Conservation (phyloP, 2,888 invertebrate species). For the Andrena haemorrhoa region DNA sequence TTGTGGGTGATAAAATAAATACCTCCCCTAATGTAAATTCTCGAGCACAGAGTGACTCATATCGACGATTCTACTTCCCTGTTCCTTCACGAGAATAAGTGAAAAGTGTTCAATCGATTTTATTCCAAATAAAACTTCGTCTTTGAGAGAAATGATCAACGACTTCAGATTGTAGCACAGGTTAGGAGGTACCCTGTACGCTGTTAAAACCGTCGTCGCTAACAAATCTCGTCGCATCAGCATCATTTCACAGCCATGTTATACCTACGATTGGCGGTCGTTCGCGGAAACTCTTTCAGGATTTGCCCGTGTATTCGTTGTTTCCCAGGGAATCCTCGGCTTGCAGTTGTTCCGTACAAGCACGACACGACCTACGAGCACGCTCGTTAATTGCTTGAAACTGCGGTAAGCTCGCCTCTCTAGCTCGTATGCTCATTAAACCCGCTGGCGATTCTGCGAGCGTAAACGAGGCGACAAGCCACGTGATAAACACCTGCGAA, state of each 20-base stretch:
- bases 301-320: conserved; percentile 17
- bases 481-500: conserved; percentile 28
- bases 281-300: conserved; percentile 26
- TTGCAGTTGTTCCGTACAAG: conserved; percentile 37
- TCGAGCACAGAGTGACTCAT: no score
- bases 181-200: not conserved
- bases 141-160: no score
- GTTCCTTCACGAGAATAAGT: no score
- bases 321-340: conserved; percentile 8
- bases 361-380: conserved; percentile 37
- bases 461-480: conserved; percentile 31
- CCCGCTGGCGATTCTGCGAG: conserved; percentile 33
- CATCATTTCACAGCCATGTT: not conserved
- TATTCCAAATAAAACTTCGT: no score
- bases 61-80: no score
- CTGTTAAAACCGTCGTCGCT: not conserved
- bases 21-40: no score
- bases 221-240: not conserved
- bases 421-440: conserved; percentile 42
- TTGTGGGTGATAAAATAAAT: no score
- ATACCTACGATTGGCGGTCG: conserved; percentile 6
- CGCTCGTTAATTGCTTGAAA: conserved; percentile 53
- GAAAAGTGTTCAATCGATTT: no score
- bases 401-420: conserved; percentile 36
- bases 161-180: no score